Percentiles rank a stretch among this genome's conserved stretches.
phyloP scores from a whole-genome alignment of 2,797 vertebrate genomes.

The Zalophus californianus region DNA sequence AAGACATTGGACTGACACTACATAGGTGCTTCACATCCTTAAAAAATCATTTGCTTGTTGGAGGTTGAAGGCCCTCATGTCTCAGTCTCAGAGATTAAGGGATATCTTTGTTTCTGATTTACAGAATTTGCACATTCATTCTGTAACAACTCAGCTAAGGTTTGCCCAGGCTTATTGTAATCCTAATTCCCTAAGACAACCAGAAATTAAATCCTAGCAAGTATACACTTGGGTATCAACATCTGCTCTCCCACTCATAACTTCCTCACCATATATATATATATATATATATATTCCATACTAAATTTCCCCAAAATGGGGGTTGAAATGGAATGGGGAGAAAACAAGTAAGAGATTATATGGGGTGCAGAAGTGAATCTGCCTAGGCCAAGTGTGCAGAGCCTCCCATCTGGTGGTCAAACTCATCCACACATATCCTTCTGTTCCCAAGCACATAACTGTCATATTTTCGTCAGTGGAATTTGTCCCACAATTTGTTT shows the following conservation, averaged over 20 bases:
- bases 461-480: not conserved
- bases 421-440: not conserved
- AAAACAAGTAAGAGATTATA: not conserved
- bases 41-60: not conserved
- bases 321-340: not conserved
- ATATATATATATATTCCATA: not conserved
- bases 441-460: not conserved
- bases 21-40: not conserved
- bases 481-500: not conserved
- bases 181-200: not conserved
- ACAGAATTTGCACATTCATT: constrained; percentile 8
- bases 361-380: not conserved
- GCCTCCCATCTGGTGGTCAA: not conserved
- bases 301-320: not conserved
- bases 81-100: not conserved
- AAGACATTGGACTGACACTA: not conserved
- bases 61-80: not conserved
- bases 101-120: not conserved
- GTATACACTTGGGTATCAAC: not conserved
- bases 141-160: not conserved
- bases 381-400: not conserved
- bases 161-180: not conserved
- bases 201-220: constrained; percentile 2
- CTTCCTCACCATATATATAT: not conserved
- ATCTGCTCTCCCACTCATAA: not conserved